Evolutionary conservation across 2,113 vertebrate species (phyloP), one percentile per base, ranked within the genome.

Genomic region (Mobula hypostoma): DNA sequence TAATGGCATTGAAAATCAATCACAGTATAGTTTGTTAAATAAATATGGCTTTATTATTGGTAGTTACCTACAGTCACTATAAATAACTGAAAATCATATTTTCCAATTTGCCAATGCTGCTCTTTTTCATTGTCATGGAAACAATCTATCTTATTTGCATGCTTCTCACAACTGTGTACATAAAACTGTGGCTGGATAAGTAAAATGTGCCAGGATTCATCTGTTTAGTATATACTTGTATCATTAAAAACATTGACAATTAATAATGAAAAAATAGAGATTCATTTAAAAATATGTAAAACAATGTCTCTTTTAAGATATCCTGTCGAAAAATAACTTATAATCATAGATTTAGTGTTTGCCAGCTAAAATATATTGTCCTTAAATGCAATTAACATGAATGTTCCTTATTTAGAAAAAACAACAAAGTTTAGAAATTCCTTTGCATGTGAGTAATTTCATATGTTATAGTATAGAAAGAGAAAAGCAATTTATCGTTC

Each of bases 31-130:
- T 24, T 70, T 93, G 68, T 27, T 74, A 74, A 29, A 74, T 74
- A 93, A 48, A 93, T 93, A 8, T 93, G 91, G 32, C 70, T 74
- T 76, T 93, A 70, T 74, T 29, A 93, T 93, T 93, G 91, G 80
- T 8, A 58, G 83, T 61, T 87, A 74, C 91, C 91, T 93, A 8
- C 40, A 93, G 91, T 72, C 36, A 19, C 91, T 93, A 93, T 74
- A 93, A 93, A 93, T 93, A 93, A 93, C 91, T 93, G 91, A 93
- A 91, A 93, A 93, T 93, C 68, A 93, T 90, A 90, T 93, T 93
- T 93, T 76, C 70, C 91, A 93, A 93, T 93, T 93, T 93, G 91
- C 91, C 91, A 72, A 93, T 48, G 68, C 91, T 70, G n/a, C 70
- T 93, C 91, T 27, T 93, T 68, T 74, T 93, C 90, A 93, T 93